Evolutionary conservation across 2,888 invertebrate genomes (phyloP).

Genomic region (Pardosa pseudoannulata): DNA sequence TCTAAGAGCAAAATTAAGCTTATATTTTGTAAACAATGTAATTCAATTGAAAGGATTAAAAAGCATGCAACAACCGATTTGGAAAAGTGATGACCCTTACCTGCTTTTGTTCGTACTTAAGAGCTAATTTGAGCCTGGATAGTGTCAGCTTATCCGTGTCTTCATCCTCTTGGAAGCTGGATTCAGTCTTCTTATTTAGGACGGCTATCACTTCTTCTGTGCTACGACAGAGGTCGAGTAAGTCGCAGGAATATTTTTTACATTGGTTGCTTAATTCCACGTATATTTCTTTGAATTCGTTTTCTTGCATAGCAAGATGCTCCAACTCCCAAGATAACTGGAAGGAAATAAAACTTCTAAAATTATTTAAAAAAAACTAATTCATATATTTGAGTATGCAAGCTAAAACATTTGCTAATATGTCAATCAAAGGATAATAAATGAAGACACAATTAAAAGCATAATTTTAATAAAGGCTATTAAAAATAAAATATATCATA

Average conservation of each 20-base stretch:
- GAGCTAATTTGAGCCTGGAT: conserved; percentile 80
- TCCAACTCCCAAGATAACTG: conserved; percentile 80
- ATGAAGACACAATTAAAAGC: too few species aligned
- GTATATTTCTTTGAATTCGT: conserved; percentile 80
- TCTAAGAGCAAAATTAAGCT: too few species aligned
- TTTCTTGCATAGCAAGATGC: conserved; percentile 79
- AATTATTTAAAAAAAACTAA: too few species aligned
- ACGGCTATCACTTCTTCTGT: conserved; percentile 80
- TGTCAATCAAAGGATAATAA: too few species aligned
- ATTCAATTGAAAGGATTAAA: too few species aligned
- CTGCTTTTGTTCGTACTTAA: conserved; percentile 81
- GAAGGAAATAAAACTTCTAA: conserved; percentile 75
- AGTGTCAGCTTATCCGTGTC: conserved; percentile 77
- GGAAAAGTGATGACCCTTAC: conserved; percentile 75
- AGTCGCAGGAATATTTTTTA: conserved; percentile 80
- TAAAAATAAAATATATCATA: too few species aligned
- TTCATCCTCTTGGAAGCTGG: conserved; percentile 76
- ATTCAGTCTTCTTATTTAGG: conserved; percentile 78
- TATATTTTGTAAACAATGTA: too few species aligned
- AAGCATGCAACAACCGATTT: too few species aligned
- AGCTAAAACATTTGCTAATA: too few species aligned
- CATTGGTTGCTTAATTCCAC: conserved; percentile 79
- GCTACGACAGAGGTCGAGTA: conserved; percentile 80
- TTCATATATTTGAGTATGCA: too few species aligned
- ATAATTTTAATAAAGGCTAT: too few species aligned